Evolutionary conservation across 1,140 invertebrate species (phyloP), one percentile per base, ranked within the genome.

Genomic region (Dendroctonus ponderosae): DNA sequence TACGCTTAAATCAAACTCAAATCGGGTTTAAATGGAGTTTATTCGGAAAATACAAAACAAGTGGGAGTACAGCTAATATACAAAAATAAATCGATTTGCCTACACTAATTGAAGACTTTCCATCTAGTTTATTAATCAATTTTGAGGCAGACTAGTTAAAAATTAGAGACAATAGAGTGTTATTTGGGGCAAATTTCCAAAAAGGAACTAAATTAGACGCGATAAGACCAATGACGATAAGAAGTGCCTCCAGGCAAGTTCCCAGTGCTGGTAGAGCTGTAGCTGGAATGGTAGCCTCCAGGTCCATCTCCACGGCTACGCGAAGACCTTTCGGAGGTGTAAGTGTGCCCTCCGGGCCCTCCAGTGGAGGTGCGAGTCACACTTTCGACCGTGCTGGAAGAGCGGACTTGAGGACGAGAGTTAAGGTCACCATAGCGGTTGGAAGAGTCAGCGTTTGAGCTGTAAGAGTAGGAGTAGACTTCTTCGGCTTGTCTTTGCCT

Each of bases 191-290:
- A 26, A 26, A 26, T 26, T 26, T 26, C 26, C 9, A 52, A 6
- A 52, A 52, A 26, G 38, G 46, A 61, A 40, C 15, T 39, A 12
- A 48, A 52, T 85, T 89, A 93, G 75, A 92, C 88, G 79, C 89
- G 88, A 82, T 92, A 92, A 70, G 89, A 91, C 80, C 86, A 93
- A 79, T 92, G 91, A 69, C 91, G 88, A 79, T 92, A 92, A 73
- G 80, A 83, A 73, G 90, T 91, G 76, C 91, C 90, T 71, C 87
- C 86, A 59, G 91, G 91, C 76, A 92, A 84, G 75, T 87, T 85
- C 72, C 91, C 91, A 79, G 87, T 87, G 66, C 85, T 81, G 69
- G 85, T 85, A 46, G 89, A 88, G 70, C 88, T 89, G 80, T 92
- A 92, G 73, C 89, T 89, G 57, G 85, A 85, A 65, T 79, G 82